Evolutionary conservation across 2,113 vertebrate genomes (phyloP).

Genomic region (Pseudorectes ferrugineus): DNA sequence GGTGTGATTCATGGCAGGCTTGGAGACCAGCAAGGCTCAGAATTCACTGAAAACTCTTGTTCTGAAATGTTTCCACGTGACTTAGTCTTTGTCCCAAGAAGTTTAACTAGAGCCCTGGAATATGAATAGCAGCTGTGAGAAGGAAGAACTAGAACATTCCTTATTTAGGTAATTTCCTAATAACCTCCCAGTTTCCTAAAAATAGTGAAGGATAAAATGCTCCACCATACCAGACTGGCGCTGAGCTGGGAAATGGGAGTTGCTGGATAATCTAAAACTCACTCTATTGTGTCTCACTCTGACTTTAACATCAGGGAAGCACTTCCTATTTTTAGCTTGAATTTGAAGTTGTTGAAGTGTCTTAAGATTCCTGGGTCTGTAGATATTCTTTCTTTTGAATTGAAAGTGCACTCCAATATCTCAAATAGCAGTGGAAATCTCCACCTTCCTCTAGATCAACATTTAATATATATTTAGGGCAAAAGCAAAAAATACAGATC

Average conservation of each 20-base stretch:
- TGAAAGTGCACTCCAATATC: not conserved
- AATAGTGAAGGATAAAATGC: slow-evolving; percentile 39
- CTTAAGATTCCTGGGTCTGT: not conserved
- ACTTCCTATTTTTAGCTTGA: slow-evolving; percentile 14
- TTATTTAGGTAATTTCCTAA: slow-evolving; percentile 54
- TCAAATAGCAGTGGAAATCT: not conserved
- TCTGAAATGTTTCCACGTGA: not conserved
- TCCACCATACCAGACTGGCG: not conserved
- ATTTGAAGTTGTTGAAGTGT: not conserved
- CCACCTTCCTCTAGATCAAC: not conserved
- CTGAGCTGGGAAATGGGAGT: slow-evolving; percentile 45
- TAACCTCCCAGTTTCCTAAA: slow-evolving; percentile 41
- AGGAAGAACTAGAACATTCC: slow-evolving; percentile 49
- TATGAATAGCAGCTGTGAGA: slow-evolving; percentile 33
- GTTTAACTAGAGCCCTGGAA: not conserved
- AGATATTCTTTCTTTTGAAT: not conserved
- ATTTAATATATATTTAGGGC: not conserved
- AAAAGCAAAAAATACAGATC: not conserved
- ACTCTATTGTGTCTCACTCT: not conserved
- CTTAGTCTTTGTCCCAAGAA: not conserved
- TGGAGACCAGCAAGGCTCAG: not conserved
- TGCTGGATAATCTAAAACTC: slow-evolving; percentile 10
- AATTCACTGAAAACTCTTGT: not conserved
- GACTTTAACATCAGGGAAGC: not conserved
- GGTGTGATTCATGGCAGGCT: not conserved